Percentiles rank a stretch among this genome's conserved stretches.
These are phyloP conservation scores for Caenorhabditis sp. DNA, from an alignment of 2,888 invertebrate species.

Conservation along the genomic window DNA sequence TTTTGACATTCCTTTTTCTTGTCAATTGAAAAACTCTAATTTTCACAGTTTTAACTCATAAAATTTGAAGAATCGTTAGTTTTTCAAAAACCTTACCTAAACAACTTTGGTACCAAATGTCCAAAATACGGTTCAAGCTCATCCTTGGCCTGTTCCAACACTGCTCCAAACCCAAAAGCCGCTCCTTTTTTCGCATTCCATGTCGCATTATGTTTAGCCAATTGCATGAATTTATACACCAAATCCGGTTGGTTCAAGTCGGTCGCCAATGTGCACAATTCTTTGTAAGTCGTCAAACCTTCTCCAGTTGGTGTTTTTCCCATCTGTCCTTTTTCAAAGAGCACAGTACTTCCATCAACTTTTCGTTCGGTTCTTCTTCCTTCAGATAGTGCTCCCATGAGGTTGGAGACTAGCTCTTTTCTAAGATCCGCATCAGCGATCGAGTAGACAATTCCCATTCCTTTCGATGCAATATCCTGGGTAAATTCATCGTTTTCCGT, in stretches of 20 bases:
- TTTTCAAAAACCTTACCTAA: conserved; percentile 51
- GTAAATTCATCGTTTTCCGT: conserved; percentile 78
- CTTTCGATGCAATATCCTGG: conserved; percentile 83
- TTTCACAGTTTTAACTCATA: too few relatives aligned
- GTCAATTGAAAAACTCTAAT: too few relatives aligned
- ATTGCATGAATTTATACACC: conserved; percentile 92
- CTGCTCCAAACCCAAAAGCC: conserved; percentile 88
- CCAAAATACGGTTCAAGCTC: conserved; percentile 84
- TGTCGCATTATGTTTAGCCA: conserved; percentile 90
- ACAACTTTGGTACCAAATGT: conserved; percentile 86
- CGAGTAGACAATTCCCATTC: conserved; percentile 86
- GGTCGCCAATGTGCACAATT: conserved; percentile 89
- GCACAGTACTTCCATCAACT: conserved; percentile 80
- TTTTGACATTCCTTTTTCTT: too few relatives aligned
- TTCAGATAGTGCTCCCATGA: conserved; percentile 84
- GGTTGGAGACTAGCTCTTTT: conserved; percentile 79
- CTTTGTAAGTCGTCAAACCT: conserved; percentile 83
- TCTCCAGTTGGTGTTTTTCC: conserved; percentile 26
- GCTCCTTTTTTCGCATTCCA: conserved; percentile 96
- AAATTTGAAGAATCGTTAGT: too few relatives aligned
- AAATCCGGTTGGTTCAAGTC: conserved; percentile 93
- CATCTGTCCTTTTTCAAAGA: not conserved
- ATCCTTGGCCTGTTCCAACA: conserved; percentile 84
- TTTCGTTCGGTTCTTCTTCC: conserved; percentile 70
- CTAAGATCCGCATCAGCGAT: conserved; percentile 81